A percentile compares a stretch with the other conserved stretches of the same genome.
phyloP scores from a whole-genome alignment of 2,113 vertebrate species.

The Oceanites oceanicus region DNA sequence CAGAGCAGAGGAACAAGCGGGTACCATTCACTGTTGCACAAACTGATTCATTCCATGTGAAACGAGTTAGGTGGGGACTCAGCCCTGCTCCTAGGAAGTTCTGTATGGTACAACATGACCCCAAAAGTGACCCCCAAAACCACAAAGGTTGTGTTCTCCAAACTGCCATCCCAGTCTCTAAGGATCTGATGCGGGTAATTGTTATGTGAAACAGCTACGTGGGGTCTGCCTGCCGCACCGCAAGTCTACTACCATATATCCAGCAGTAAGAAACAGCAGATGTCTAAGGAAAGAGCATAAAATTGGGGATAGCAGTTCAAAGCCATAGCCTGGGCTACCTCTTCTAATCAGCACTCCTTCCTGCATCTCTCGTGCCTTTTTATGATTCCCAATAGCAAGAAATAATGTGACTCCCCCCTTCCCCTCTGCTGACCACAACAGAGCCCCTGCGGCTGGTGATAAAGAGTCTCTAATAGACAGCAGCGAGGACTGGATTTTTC shows the following conservation, averaged over 20 bases:
- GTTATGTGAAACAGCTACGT: accelerated
- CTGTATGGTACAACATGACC: not conserved
- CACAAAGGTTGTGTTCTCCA: not conserved
- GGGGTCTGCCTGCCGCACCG: not conserved
- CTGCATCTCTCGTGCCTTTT: not conserved
- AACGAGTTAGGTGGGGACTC: not conserved
- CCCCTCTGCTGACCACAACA: not conserved
- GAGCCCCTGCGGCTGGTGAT: not conserved
- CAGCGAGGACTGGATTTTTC: not conserved
- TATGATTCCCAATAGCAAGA: not conserved
- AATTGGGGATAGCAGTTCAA: accelerated
- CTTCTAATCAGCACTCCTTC: not conserved
- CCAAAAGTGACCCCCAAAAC: not conserved
- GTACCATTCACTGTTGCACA: too few relatives aligned
- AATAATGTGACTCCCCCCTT: not conserved
- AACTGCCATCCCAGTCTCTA: not conserved
- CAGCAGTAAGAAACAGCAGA: not conserved
- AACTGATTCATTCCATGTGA: accelerated
- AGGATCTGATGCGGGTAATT: not conserved
- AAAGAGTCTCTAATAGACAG: not conserved
- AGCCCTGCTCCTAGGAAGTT: not conserved
- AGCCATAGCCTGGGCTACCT: not conserved
- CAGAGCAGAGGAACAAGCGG: not conserved
- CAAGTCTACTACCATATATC: accelerated
- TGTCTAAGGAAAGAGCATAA: not conserved